A percentile compares a stretch with the other conserved stretches of the same genome.
Conservation (phyloP, 2,888 invertebrate genomes). For the Pachliopta kotzebuea region DNA sequence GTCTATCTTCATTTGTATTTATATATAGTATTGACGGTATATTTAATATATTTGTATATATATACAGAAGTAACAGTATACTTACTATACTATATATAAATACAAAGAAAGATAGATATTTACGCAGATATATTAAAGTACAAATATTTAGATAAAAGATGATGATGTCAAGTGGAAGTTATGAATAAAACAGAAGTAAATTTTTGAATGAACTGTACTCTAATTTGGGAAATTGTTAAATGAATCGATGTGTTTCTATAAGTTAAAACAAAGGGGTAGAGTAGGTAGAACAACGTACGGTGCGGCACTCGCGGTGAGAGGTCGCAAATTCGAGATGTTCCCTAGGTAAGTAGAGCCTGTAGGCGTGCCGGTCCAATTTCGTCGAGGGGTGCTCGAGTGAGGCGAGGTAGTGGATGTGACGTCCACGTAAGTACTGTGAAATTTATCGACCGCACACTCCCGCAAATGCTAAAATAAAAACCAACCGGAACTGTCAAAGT, state of each 20-base stretch:
- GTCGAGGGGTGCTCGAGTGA: constrained; percentile 51
- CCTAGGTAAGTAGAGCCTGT: constrained; percentile 36
- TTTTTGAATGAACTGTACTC: too few relatives aligned
- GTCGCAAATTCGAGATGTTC: constrained; percentile 29
- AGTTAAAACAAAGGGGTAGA: not conserved
- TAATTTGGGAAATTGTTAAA: too few relatives aligned
- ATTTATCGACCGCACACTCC: constrained; percentile 68
- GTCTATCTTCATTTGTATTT: too few relatives aligned
- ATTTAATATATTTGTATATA: too few relatives aligned
- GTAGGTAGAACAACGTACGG: constrained; percentile 7
- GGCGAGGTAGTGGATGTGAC: constrained; percentile 59
- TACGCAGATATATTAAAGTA: too few relatives aligned
- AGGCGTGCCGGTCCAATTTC: constrained; percentile 61
- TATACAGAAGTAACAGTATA: too few relatives aligned
- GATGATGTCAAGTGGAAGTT: too few relatives aligned
- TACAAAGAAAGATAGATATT: too few relatives aligned
- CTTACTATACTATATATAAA: too few relatives aligned
- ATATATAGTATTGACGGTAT: too few relatives aligned
- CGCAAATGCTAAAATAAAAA: constrained; percentile 59
- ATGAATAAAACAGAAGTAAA: too few relatives aligned
- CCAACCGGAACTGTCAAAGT: constrained; percentile 60
- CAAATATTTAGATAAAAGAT: too few relatives aligned
- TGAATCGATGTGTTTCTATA: not conserved
- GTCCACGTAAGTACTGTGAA: constrained; percentile 63
- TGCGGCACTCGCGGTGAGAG: constrained; percentile 12